Percentiles rank a stretch among this genome's conserved stretches.
These are phyloP conservation scores for Panthera leo DNA, from an alignment of 2,113 vertebrate species.

Conservation along the genomic window DNA sequence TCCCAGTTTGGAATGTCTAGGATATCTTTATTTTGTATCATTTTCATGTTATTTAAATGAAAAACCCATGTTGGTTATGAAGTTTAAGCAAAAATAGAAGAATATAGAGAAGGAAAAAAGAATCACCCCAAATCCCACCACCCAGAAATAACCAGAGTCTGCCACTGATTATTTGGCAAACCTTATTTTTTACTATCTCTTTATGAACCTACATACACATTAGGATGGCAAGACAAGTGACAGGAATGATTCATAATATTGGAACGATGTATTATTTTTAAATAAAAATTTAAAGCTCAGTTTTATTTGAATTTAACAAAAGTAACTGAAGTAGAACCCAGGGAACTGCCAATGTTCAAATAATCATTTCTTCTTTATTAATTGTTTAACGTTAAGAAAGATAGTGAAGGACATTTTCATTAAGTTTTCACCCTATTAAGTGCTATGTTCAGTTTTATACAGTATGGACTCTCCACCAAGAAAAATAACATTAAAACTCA, in stretches of 20 bases:
- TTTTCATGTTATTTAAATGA: neutral
- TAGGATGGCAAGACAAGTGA: neutral
- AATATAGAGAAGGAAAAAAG: neutral
- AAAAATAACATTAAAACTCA: conserved; percentile 22
- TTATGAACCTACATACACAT: neutral
- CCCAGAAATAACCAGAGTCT: neutral
- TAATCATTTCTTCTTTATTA: neutral
- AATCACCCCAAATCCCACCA: neutral
- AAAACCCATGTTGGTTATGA: neutral
- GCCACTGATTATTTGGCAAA: neutral
- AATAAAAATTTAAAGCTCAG: neutral
- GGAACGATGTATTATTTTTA: neutral
- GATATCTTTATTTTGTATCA: neutral
- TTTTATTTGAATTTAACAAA: conserved; percentile 15
- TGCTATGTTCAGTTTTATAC: neutral
- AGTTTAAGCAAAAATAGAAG: neutral
- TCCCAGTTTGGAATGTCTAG: neutral
- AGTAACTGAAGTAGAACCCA: conserved; percentile 8
- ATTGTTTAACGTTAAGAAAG: neutral
- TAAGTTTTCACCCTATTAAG: neutral
- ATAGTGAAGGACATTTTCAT: neutral
- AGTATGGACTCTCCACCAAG: neutral
- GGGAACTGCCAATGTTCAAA: neutral
- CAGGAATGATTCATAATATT: neutral
- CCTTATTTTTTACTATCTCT: neutral